phyloP scores from a whole-genome alignment of 2,113 vertebrate genomes.

The Hirundichthys speculiger region DNA sequence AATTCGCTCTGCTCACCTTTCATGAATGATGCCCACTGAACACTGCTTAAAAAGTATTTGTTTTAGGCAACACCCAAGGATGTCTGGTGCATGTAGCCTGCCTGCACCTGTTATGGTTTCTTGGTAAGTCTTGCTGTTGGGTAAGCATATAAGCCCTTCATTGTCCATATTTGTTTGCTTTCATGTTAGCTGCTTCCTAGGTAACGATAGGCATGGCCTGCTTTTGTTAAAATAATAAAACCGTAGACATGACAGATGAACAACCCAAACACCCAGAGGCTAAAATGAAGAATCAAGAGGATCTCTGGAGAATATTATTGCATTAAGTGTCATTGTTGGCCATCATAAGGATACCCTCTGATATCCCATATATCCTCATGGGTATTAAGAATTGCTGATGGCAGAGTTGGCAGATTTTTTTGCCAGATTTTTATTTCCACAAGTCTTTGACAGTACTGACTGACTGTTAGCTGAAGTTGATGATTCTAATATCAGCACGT shows the following conservation, averaged over 20 bases:
- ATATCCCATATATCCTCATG: constrained; percentile 20
- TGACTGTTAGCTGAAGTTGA: constrained; percentile 38
- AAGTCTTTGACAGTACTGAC: constrained; percentile 13
- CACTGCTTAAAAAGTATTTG: constrained; percentile 68
- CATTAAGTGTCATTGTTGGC: constrained; percentile 12
- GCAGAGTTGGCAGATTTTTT: constrained; percentile 35
- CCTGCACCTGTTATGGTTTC: constrained; percentile 61
- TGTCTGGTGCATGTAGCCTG: constrained; percentile 55
- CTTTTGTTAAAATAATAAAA: constrained; percentile 53
- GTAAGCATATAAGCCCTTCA: constrained; percentile 55
- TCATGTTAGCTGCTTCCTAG: constrained; percentile 59
- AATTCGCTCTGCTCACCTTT: too few species aligned
- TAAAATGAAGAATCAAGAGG: constrained; percentile 32
- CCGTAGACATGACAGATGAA: constrained; percentile 41
- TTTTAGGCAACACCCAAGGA: constrained; percentile 74
- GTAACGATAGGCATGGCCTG: constrained; percentile 41
- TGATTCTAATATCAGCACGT: too few species aligned
- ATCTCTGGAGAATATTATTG: background rate
- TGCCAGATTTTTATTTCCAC: constrained; percentile 32
- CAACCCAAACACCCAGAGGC: constrained; percentile 13
- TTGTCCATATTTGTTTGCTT: constrained; percentile 66
- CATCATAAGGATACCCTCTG: constrained; percentile 20
- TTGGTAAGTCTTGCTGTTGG: constrained; percentile 44
- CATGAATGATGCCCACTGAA: too few species aligned
- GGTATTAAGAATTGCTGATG: constrained; percentile 18